Evolutionary conservation across 2,797 vertebrate genomes (phyloP).

Genomic region (Delichon dasypus): DNA sequence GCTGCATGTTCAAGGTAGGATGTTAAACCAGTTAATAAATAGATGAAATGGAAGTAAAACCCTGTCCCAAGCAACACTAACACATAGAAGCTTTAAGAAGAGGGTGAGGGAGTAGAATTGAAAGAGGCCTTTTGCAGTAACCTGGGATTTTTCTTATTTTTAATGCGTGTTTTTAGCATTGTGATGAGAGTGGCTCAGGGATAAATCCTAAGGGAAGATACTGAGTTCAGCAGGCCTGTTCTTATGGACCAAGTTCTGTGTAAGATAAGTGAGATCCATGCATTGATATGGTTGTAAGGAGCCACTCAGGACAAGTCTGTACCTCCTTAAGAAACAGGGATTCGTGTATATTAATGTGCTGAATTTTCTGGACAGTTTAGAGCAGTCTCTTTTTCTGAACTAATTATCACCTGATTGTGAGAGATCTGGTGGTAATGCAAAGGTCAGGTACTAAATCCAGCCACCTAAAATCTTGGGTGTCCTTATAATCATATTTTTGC

Average conservation of each 20-base stretch:
- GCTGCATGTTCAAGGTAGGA: slow-evolving; percentile 70
- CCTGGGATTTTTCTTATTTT: not conserved
- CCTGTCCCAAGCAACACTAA: not conserved
- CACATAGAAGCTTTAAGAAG: not conserved
- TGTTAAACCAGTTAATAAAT: not conserved
- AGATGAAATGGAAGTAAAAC: not conserved
- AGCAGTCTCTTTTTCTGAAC: not conserved
- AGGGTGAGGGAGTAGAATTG: not conserved
- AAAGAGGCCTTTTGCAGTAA: not conserved
- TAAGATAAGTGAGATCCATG: not conserved
- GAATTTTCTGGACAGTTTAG: not conserved
- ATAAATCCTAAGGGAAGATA: not conserved
- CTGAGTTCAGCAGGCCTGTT: not conserved
- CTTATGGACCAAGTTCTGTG: not conserved
- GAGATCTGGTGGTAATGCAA: not conserved
- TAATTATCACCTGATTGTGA: not conserved
- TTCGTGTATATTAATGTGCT: not conserved
- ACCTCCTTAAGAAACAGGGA: not conserved
- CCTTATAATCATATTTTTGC: not conserved
- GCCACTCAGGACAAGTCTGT: not conserved
- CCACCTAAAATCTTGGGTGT: not conserved
- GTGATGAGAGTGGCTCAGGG: not conserved
- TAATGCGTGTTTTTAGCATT: not conserved
- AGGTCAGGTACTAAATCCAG: not conserved
- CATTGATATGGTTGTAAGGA: not conserved